Evolutionary conservation across 1,140 invertebrate species (phyloP).

Genomic region (Metopolophium dirhodum): DNA sequence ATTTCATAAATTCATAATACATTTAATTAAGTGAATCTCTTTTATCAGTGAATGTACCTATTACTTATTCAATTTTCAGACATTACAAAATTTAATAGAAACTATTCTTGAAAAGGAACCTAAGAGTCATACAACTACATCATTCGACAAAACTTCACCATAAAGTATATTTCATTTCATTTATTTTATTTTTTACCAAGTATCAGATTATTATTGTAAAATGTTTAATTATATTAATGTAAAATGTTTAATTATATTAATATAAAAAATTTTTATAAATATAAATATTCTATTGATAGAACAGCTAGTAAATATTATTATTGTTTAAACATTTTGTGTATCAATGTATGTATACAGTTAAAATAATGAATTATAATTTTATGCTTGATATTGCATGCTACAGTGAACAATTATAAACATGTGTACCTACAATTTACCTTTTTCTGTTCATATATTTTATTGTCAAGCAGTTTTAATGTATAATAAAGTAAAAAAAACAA

Average conservation of each 20-base stretch:
- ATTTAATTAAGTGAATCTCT: not conserved
- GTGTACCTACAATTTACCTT: not conserved
- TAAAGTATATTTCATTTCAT: not conserved
- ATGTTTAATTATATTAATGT: slow-evolving; percentile 7
- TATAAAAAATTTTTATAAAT: slow-evolving; percentile 17
- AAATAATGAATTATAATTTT: not conserved
- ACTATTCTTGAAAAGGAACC: slow-evolving; percentile 56
- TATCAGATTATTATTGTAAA: not conserved
- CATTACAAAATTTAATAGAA: slow-evolving; percentile 59
- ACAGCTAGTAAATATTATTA: not conserved
- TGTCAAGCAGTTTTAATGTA: too few relatives aligned
- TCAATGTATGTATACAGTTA: not conserved
- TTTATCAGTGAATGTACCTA: not conserved
- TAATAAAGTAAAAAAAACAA: too few relatives aligned
- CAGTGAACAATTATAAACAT: not conserved
- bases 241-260: slow-evolving; percentile 17
- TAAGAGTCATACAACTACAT: slow-evolving; percentile 26
- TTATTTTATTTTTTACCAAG: not conserved
- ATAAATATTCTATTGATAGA: not conserved
- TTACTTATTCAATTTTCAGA: slow-evolving; percentile 57
- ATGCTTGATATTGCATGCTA: not conserved
- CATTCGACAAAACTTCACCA: slow-evolving; percentile 13
- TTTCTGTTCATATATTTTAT: not conserved
- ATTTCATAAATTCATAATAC: not conserved
- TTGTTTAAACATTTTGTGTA: not conserved